Conservation (phyloP, 2,888 invertebrate genomes). For the Thymelicus sylvestris region DNA sequence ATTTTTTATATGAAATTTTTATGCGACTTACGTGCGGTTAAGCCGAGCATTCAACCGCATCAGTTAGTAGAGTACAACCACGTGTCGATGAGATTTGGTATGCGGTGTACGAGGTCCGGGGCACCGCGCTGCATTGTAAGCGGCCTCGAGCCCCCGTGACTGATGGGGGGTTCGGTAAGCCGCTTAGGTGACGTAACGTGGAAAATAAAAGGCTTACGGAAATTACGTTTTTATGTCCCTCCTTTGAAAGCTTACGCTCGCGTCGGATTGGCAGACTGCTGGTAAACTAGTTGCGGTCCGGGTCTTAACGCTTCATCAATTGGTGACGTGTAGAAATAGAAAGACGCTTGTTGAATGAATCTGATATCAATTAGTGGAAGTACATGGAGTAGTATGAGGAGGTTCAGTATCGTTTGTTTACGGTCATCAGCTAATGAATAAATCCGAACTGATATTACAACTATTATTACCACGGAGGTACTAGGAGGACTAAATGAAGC, state of each 20-base stretch:
- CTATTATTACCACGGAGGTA: too few relatives aligned
- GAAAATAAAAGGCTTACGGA: conserved; percentile 3
- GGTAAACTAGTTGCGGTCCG: not conserved
- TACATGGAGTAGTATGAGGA: too few relatives aligned
- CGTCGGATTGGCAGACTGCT: not conserved
- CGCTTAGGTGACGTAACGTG: conserved; percentile 28
- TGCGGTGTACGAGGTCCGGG: conserved; percentile 2
- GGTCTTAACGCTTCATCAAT: too few relatives aligned
- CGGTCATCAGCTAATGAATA: too few relatives aligned
- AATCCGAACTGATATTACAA: too few relatives aligned
- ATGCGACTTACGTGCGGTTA: conserved; percentile 2
- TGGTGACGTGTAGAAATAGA: too few relatives aligned
- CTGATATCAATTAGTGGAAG: too few relatives aligned
- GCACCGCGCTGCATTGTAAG: conserved; percentile 25
- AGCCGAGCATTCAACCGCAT: not conserved
- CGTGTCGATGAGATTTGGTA: conserved; percentile 20
- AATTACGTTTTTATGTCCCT: conserved; percentile 14
- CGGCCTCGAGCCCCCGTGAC: conserved; percentile 21
- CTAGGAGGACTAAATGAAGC: too few relatives aligned
- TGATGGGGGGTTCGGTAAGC: conserved; percentile 34
- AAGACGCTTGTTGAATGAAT: too few relatives aligned
- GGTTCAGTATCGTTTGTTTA: too few relatives aligned
- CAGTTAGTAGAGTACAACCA: not conserved
- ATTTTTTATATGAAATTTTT: not conserved
- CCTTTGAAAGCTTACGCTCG: conserved; percentile 2